Percentiles rank a stretch among this genome's conserved stretches.
phyloP scores from a whole-genome alignment of 2,113 vertebrate genomes.

The Ciconia maguari region DNA sequence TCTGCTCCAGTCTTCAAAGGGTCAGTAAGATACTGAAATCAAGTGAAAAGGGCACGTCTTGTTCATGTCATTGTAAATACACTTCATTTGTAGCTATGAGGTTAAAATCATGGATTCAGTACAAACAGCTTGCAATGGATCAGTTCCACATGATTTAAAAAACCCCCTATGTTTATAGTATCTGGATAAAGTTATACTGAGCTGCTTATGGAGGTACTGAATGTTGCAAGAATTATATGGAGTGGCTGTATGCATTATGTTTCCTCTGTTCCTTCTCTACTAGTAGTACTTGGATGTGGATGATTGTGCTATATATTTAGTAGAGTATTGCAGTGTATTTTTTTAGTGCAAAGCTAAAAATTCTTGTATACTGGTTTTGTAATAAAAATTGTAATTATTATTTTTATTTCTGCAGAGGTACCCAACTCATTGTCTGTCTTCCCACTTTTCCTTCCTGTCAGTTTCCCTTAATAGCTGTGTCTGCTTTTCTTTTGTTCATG shows the following conservation, averaged over 20 bases:
- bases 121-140: not conserved
- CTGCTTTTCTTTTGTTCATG: slow-evolving; percentile 12
- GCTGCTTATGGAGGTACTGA: not conserved
- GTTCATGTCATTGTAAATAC: not conserved
- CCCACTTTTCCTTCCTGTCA: not conserved
- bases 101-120: not conserved
- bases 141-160: not conserved
- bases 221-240: not conserved
- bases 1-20: not conserved
- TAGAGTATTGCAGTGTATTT: not conserved
- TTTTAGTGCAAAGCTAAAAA: not conserved
- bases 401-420: slow-evolving; percentile 10
- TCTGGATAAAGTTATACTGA: not conserved
- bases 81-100: not conserved
- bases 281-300: not conserved
- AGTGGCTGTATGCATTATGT: not conserved
- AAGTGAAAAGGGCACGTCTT: slow-evolving; percentile 1
- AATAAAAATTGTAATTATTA: not conserved
- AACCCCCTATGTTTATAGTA: not conserved
- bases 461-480: not conserved
- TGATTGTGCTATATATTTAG: not conserved
- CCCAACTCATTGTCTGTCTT: not conserved
- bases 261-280: not conserved
- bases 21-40: not conserved
- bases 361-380: not conserved